Evolutionary conservation across 1,140 invertebrate species (phyloP).

Genomic region (Drosophila elegans): DNA sequence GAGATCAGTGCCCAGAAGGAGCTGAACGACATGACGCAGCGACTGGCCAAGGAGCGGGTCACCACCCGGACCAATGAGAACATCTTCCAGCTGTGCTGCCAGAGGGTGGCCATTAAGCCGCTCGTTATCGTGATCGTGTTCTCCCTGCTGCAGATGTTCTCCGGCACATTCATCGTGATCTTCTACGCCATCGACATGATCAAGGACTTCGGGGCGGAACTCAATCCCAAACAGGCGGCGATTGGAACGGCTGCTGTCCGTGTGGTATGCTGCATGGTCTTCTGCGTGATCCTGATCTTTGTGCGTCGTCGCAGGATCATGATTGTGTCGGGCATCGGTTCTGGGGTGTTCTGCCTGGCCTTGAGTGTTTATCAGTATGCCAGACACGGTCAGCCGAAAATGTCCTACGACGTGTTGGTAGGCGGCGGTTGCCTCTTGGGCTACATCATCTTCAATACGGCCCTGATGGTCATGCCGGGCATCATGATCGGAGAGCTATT

Average conservation of each 20-base stretch:
- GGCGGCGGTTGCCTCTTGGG: slow-evolving; percentile 86
- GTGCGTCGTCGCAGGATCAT: slow-evolving; percentile 88
- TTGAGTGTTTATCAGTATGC: slow-evolving; percentile 86
- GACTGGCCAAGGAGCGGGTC: slow-evolving; percentile 85
- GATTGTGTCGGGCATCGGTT: slow-evolving; percentile 88
- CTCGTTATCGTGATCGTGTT: slow-evolving; percentile 90
- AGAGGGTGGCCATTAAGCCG: slow-evolving; percentile 88
- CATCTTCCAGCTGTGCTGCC: slow-evolving; percentile 85
- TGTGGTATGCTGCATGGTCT: slow-evolving; percentile 87
- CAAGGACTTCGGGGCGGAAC: slow-evolving; percentile 85
- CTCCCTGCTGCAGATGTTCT: slow-evolving; percentile 89
- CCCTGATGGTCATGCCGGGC: slow-evolving; percentile 89
- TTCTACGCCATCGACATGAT: slow-evolving; percentile 91
- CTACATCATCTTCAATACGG: slow-evolving; percentile 90
- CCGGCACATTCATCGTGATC: slow-evolving; percentile 90
- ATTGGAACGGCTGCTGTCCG: slow-evolving; percentile 88
- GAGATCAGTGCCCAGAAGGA: slow-evolving; percentile 85
- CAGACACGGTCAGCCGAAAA: slow-evolving; percentile 78
- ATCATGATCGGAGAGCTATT: slow-evolving; percentile 90
- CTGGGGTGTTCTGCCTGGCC: slow-evolving; percentile 86
- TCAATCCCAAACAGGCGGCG: slow-evolving; percentile 87
- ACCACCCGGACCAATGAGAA: slow-evolving; percentile 85
- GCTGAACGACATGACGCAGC: slow-evolving; percentile 62
- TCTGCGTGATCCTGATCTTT: slow-evolving; percentile 87
- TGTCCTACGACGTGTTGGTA: slow-evolving; percentile 84